Conservation (phyloP, 2,113 vertebrate genomes). For the Ia io region DNA sequence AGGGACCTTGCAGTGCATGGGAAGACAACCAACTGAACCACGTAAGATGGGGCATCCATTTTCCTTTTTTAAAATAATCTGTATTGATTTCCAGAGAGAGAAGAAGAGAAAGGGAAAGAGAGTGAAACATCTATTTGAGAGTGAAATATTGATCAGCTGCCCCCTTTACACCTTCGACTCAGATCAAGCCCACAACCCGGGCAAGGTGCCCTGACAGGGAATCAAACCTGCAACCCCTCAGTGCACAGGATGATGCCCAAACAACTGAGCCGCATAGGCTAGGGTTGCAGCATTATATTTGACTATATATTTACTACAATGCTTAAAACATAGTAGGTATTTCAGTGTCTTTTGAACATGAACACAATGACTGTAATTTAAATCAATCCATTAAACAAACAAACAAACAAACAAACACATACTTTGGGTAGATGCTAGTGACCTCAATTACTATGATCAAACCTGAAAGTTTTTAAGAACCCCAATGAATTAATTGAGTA, state of each 20-base stretch:
- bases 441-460: neutral
- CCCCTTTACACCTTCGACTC: neutral
- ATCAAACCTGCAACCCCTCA: neutral
- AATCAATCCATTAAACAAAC: neutral
- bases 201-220: neutral
- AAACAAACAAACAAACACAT: neutral
- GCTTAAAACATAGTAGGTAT: neutral
- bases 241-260: neutral
- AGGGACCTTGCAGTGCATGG: too few relatives aligned
- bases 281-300: neutral
- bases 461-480: neutral
- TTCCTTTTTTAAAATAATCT: too few relatives aligned
- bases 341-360: neutral
- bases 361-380: neutral
- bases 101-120: too few relatives aligned
- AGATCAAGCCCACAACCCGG: neutral
- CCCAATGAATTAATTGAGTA: neutral
- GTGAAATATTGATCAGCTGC: neutral
- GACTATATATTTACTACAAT: neutral
- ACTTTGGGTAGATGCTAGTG: neutral
- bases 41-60: too few relatives aligned
- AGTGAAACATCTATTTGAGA: too few relatives aligned
- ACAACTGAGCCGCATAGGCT: neutral
- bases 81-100: too few relatives aligned
- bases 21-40: too few relatives aligned